A percentile compares a stretch with the other conserved stretches of the same genome.
phyloP scores from a whole-genome alignment of 2,797 vertebrate species.

The Anguilla megastoma region DNA sequence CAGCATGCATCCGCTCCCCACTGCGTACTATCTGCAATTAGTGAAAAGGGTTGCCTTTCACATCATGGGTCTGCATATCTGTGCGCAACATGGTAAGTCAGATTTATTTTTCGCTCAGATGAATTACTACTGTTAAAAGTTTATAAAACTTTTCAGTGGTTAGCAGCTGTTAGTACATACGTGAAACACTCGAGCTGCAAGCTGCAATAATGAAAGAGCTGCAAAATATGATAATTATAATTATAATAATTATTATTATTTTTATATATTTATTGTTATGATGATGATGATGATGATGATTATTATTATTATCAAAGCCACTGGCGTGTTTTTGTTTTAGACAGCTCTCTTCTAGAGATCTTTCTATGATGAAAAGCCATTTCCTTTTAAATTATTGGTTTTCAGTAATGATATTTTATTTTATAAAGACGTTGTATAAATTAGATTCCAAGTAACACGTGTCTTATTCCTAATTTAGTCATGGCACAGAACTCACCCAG shows the following conservation, averaged over 20 bases:
- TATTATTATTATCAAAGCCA: not conserved
- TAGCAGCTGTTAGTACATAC: not conserved
- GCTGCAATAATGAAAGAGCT: not conserved
- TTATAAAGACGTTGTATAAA: not conserved
- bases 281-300: not conserved
- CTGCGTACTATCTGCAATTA: not conserved
- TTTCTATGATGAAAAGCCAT: too few species aligned
- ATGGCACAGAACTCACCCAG: not conserved
- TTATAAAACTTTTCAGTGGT: not conserved
- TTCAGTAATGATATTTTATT: too few species aligned
- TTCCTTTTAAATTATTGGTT: too few species aligned
- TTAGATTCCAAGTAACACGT: not conserved
- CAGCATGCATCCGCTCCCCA: not conserved
- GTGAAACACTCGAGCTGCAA: not conserved
- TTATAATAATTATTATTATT: not conserved
- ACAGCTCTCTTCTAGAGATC: not conserved
- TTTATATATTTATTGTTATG: too few species aligned
- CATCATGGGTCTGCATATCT: not conserved
- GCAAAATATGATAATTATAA: not conserved
- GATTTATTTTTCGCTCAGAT: not conserved
- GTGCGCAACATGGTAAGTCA: conserved; percentile 1
- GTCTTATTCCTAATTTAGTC: not conserved
- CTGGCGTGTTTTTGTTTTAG: not conserved
- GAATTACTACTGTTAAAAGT: not conserved
- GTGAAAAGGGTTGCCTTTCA: not conserved